Base-by-base conservation (phyloP, 2,888 invertebrate genomes). In the Agrotis segetum region DNA sequence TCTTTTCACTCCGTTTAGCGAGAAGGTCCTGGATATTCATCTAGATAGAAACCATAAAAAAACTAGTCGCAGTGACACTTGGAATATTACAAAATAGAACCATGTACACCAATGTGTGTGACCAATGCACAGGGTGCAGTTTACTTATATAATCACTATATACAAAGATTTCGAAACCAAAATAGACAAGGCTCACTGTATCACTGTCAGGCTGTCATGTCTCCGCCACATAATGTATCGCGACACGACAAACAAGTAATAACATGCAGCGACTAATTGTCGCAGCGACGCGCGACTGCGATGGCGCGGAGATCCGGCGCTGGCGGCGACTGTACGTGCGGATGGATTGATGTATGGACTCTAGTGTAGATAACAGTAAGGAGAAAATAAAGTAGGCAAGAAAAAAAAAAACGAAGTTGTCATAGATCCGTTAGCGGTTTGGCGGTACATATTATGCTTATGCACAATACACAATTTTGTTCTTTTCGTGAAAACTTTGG, bases 261-360 rank as follows among this genome's bases (percentile, higher is more conserved):
- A 90, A 88, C 87, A n/a, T n/a, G n/a, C n/a, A 86, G 84, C 87
- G 82, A 85, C 87, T 90, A 89, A 90, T 89, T 88, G 88, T 88
- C 77, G 87, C 82, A 79, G 84, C 71, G 76, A 74, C 81, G 81
- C 81, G 78, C 84, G 85, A 83, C 83, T 70, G 79, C 76, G 72
- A 55, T 76, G 67, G 62, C 62, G 67, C 71, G 55, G 60, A 52
- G 58, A 67, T 77, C 71, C 70, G 70, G 77, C 29, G 75, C 75
- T 77, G 63, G 49, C 58, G 59, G 52, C 61, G 70, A 73, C 74
- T 79, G 81, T 75, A 74, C 62, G 67, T 67, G 85, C 29, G 5
- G 79, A 83, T 64, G 24, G 79, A 84, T 76, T 84, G 78, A 84
- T 81, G 60, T 66, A 71, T 69, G 67, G 34, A 63, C 44, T 61